Base-by-base conservation (phyloP, 2,797 vertebrate species). In the Tympanoctomys barrerae region DNA sequence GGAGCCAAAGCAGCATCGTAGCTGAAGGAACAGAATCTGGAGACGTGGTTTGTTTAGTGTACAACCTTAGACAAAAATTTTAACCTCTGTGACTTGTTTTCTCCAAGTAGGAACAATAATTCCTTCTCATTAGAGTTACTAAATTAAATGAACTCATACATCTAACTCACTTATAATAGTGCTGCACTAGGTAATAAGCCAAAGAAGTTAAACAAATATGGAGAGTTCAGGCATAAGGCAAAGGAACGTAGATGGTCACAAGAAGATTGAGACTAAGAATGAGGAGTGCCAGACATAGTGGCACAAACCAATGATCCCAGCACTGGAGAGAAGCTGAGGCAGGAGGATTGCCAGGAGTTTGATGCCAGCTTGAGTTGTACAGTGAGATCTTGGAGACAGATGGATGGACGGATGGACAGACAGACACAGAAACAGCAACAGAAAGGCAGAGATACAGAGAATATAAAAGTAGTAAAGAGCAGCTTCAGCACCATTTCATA, bases 41-140 rank as follows among this genome's bases (percentile, higher is more conserved):
- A 73, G 39, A 61, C 18, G 87, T 28, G 18, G 21, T 26, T 36
- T 80, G 54, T 26, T 91, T 28, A 64, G 1, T 24, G 22, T 42
- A 78, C 66, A 26, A 85, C 12, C 61, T 88, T 61, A n/a, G 28
- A 33, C 24, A 89, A 94, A 91, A 91, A 78, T 87, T 33, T 84
- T 91, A 59, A 85, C 88, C 61, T 95, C 82, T 64, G 28, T 81
- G 83, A 59, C 79, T 94, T 68, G n/a, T 82, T 94, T 92, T 71
- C n/a, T 95, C 28, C 71, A 96, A 77, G 68, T n/a, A 80, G 39
- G 39, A 52, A 73, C 70, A 52, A 84, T 54, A 70, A 33, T 22
- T 88, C 39, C n/a, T 33, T 68, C 64, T 26, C 52, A 1, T 14
- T 3, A 39, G 57, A 90, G 42, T 71, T 83, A 78, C 84, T 82